Base-by-base conservation (phyloP, 2,113 vertebrate genomes). In the Pseudopipra pipra region DNA sequence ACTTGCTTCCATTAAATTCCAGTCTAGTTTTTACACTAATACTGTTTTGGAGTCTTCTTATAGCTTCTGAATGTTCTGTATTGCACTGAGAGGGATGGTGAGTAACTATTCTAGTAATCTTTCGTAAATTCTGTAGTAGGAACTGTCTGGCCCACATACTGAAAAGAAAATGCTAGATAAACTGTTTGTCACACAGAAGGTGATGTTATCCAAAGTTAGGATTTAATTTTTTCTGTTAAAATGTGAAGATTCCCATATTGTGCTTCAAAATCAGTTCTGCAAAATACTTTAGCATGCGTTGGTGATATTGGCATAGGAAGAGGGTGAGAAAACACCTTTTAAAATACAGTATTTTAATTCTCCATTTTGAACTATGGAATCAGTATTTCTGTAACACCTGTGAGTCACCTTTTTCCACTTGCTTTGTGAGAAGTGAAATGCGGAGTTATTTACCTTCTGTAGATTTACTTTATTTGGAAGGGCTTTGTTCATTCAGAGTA, bases 61-160 rank as follows among this genome's bases (percentile, higher is more conserved):
- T 35, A 75, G 63, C 74, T 95, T 86, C 65, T 85, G 55, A 39
- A 46, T 74, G 51, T 70, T 90, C n/a, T 70, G 8, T 43, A 51
- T 27, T 86, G 51, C 18, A 43, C 23, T 83, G 67, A 73, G 74
- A 70, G 54, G 54, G 25, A 74, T 55, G 23, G n/a, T 49, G 46
- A 71, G 47, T 85, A 89, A 89, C 66, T 93, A 59, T 87, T 93
- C 87, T 80, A 70, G 46, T 18, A 66, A 4, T 83, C n/a, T 85
- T 85, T 52, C 83, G 31, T 86, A 63, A 93, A 71, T 94, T 80
- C 75, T 76, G n/a, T 93, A 77, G 72, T 90, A 93, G 90, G 33
- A 85, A 66, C 67, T 74, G 20, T 89, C 47, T 81, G 87, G 67
- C 67, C 58, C 71, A 55, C 58, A 47, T 90, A 62, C 51, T 35